phyloP scores from a whole-genome alignment of 2,113 vertebrate species.

The Ceyx cyanopectus region DNA sequence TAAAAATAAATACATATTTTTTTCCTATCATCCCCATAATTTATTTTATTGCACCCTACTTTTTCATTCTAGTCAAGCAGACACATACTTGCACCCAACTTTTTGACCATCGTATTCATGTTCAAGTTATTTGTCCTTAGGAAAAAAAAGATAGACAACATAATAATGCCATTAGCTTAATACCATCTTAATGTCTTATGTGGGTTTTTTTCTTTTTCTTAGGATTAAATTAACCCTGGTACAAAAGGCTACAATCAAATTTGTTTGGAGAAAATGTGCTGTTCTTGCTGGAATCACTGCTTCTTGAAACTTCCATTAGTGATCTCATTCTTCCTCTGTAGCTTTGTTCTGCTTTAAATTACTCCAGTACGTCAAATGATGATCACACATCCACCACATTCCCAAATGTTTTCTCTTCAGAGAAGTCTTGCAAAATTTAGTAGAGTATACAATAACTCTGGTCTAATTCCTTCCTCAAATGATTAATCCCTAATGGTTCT shows the following conservation, averaged over 20 bases:
- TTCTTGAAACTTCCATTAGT: constrained; percentile 14
- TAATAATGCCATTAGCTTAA: constrained; percentile 43
- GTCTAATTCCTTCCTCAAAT: not conserved
- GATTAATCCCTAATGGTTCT: constrained; percentile 21
- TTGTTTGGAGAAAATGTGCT: not conserved
- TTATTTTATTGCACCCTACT: not conserved
- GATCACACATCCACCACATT: not conserved
- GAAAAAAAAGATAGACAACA: not conserved
- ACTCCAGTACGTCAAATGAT: not conserved
- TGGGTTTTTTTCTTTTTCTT: not conserved
- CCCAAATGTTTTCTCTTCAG: not conserved
- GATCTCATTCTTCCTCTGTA: not conserved
- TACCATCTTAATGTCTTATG: constrained; percentile 13
- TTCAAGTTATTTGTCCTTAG: not conserved
- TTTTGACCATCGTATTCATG: not conserved
- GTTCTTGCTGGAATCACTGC: not conserved
- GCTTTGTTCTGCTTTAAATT: not conserved
- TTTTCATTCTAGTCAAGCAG: not conserved
- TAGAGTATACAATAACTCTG: not conserved
- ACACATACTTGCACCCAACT: not conserved
- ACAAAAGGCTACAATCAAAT: constrained; percentile 6
- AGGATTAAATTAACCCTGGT: not conserved
- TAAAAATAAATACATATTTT: constrained; percentile 31
- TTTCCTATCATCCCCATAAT: not conserved
- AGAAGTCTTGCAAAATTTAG: constrained; percentile 29